Percentiles rank a stretch among this genome's conserved stretches.
Evolutionary conservation across 2,888 invertebrate genomes (phyloP).

Genomic region (Baccha elongata): DNA sequence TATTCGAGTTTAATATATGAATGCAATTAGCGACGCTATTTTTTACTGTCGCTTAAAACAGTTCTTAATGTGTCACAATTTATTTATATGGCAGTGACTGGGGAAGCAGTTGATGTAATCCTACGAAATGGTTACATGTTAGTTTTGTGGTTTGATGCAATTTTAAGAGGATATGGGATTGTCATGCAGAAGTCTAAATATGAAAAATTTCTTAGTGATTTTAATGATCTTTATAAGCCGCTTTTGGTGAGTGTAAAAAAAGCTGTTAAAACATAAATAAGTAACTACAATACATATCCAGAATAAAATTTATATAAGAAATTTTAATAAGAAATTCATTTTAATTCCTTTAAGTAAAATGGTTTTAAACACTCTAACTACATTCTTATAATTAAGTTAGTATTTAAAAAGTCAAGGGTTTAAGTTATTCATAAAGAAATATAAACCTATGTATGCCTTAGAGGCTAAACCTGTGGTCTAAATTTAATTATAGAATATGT

Average conservation of each 20-base stretch:
- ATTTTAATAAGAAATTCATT: too few relatives aligned
- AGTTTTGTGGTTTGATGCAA: slow-evolving; percentile 79
- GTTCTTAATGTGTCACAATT: slow-evolving; percentile 78
- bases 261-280: too few relatives aligned
- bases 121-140: slow-evolving; percentile 79
- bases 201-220: slow-evolving; percentile 42
- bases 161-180: slow-evolving; percentile 62
- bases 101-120: slow-evolving; percentile 78
- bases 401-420: too few relatives aligned
- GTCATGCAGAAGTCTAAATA: slow-evolving; percentile 17
- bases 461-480: too few relatives aligned
- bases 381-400: too few relatives aligned
- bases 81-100: slow-evolving; percentile 77
- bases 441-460: too few relatives aligned
- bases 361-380: too few relatives aligned
- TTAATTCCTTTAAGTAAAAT: too few relatives aligned
- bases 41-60: slow-evolving; percentile 76
- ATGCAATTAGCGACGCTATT: slow-evolving; percentile 77
- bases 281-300: too few relatives aligned
- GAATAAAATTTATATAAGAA: too few relatives aligned
- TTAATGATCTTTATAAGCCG: slow-evolving; percentile 17
- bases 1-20: slow-evolving; percentile 78
- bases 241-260: slow-evolving; percentile 31
- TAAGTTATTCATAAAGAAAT: too few relatives aligned
- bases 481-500: too few relatives aligned